A percentile compares a stretch with the other conserved stretches of the same genome.
Conservation (phyloP, 2,113 vertebrate species). For the Muscicapa adusta region DNA sequence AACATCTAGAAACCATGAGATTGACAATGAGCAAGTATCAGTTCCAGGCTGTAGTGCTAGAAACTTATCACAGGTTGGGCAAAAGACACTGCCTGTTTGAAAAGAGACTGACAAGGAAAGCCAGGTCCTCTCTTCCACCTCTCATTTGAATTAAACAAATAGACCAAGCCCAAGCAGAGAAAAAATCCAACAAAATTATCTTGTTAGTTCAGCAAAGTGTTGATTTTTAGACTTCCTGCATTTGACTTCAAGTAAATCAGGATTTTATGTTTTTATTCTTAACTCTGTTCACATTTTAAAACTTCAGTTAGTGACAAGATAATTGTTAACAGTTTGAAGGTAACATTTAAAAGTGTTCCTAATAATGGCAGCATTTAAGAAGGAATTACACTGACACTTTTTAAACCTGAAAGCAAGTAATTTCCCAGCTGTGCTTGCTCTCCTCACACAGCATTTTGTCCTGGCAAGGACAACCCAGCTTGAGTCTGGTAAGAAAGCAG, state of each 20-base stretch:
- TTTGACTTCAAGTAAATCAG: neutral
- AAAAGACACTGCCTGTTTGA: neutral
- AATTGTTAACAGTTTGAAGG: neutral
- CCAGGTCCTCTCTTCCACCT: neutral
- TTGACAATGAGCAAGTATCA: neutral
- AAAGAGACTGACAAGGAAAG: neutral
- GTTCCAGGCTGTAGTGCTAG: neutral
- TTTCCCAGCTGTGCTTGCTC: neutral
- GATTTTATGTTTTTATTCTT: neutral
- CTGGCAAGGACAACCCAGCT: neutral
- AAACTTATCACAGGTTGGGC: neutral
- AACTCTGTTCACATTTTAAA: neutral
- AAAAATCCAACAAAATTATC: neutral
- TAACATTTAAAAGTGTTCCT: neutral
- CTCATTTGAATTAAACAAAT: conserved; percentile 57
- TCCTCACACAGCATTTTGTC: neutral
- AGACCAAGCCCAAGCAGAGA: conserved; percentile 21
- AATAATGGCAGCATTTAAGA: neutral
- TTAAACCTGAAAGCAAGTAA: neutral
- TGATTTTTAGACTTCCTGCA: neutral
- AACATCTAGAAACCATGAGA: neutral
- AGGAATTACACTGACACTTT: neutral
- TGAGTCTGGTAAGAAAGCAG: neutral
- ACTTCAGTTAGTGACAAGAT: neutral
- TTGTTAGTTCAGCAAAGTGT: neutral